phyloP scores from a whole-genome alignment of 2,888 invertebrate species.

The Shargacucullia verbasci region DNA sequence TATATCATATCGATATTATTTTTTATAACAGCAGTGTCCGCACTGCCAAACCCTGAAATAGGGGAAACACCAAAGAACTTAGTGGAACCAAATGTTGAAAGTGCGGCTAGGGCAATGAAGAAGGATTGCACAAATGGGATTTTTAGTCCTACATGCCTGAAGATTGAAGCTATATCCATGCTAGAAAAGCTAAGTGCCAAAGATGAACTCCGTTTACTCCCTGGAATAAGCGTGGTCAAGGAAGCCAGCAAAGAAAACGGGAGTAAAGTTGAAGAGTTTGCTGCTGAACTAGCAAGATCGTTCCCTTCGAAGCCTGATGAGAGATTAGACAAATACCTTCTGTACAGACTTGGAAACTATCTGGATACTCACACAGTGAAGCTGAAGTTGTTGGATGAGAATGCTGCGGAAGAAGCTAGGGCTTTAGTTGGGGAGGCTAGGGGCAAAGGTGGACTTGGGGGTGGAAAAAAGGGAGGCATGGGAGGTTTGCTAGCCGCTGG shows the following conservation, averaged over 20 bases:
- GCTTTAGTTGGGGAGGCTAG: slow-evolving; percentile 88
- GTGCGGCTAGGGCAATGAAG: slow-evolving; percentile 69
- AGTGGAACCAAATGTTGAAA: slow-evolving; percentile 69
- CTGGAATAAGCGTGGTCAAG: slow-evolving; percentile 91
- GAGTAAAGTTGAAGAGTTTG: slow-evolving; percentile 91
- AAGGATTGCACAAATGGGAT: slow-evolving; percentile 82
- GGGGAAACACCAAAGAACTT: slow-evolving; percentile 59
- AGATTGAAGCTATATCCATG: slow-evolving; percentile 82
- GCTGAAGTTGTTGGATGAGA: slow-evolving; percentile 91
- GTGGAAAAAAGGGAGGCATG: slow-evolving; percentile 86
- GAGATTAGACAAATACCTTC: slow-evolving; percentile 92
- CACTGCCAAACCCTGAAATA: slow-evolving; percentile 77
- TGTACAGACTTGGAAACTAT: slow-evolving; percentile 92
- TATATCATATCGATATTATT: slow-evolving; percentile 66
- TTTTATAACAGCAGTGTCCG: slow-evolving; percentile 63
- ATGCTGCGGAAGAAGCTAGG: slow-evolving; percentile 89
- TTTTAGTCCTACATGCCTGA: slow-evolving; percentile 81
- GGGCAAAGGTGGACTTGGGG: slow-evolving; percentile 83
- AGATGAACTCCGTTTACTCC: slow-evolving; percentile 77
- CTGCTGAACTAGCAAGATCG: slow-evolving; percentile 92
- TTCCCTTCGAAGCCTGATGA: slow-evolving; percentile 94
- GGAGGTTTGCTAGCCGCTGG: slow-evolving; percentile 88
- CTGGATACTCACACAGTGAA: slow-evolving; percentile 93
- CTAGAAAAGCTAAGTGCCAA: slow-evolving; percentile 80
- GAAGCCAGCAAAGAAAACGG: slow-evolving; percentile 86